Percentiles rank a stretch among this genome's conserved stretches.
Conservation (phyloP, 2,113 vertebrate species). For the Rutilus rutilus region DNA sequence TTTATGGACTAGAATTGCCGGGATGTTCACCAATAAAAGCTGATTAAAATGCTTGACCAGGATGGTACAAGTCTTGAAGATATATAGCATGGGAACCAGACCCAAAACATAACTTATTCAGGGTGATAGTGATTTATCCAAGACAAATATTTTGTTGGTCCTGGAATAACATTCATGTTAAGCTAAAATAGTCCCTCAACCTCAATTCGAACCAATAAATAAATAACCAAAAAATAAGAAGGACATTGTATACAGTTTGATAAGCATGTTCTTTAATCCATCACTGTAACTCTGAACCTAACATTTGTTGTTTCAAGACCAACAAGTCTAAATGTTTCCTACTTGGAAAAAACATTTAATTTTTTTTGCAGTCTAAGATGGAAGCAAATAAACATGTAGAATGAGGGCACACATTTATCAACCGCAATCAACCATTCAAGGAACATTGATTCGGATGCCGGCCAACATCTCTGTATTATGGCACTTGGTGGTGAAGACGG, state of each 20-base stretch:
- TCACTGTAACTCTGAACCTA: not conserved
- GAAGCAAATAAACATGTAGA: not conserved
- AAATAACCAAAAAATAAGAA: not conserved
- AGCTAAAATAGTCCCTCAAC: not conserved
- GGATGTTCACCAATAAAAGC: not conserved
- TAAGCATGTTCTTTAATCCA: not conserved
- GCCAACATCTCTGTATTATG: not conserved
- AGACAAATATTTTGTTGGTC: not conserved
- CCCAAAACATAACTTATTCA: not conserved
- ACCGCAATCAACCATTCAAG: not conserved
- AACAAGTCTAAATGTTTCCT: not conserved
- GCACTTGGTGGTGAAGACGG: not conserved
- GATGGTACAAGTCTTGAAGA: not conserved
- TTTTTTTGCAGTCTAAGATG: not conserved
- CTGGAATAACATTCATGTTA: not conserved
- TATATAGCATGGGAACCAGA: not conserved
- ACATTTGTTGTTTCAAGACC: not conserved
- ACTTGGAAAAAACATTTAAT: not conserved
- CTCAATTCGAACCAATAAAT: not conserved
- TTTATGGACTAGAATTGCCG: not conserved
- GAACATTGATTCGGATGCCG: not conserved
- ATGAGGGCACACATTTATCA: not conserved
- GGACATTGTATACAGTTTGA: not conserved
- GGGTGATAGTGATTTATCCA: not conserved
- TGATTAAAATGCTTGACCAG: not conserved